Percentiles rank a stretch among this genome's conserved stretches.
phyloP scores from a whole-genome alignment of 2,797 vertebrate genomes.

The Erpetoichthys calabaricus region DNA sequence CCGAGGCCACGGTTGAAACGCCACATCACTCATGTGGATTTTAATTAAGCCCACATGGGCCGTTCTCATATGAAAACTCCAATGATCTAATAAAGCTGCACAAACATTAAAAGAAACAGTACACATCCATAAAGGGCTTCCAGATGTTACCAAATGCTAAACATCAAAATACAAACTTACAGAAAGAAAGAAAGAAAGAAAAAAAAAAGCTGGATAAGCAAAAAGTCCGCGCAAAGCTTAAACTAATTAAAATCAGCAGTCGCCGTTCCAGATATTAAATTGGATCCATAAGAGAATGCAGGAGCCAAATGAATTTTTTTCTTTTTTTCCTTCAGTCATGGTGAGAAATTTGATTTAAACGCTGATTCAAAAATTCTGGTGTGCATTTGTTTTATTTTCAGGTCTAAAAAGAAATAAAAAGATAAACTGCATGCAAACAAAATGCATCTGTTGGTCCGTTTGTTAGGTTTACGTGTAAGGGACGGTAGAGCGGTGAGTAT shows the following conservation, averaged over 20 bases:
- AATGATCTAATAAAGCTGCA: conserved; percentile 47
- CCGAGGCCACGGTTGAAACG: conserved; percentile 29
- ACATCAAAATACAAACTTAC: conserved; percentile 51
- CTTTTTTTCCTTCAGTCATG: conserved; percentile 40
- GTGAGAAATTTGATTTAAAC: conserved; percentile 44
- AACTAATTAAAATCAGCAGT: conserved; percentile 59
- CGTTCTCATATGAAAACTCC: conserved; percentile 36
- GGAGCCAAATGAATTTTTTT: conserved; percentile 52
- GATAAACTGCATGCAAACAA: no score
- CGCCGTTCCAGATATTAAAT: conserved; percentile 60
- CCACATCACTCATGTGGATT: conserved; percentile 56
- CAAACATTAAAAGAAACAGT: conserved; percentile 49
- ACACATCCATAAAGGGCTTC: conserved; percentile 48
- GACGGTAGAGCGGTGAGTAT: no score
- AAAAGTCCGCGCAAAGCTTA: conserved; percentile 41
- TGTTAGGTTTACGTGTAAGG: no score
- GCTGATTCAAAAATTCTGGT: conserved; percentile 20
- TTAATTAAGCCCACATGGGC: conserved; percentile 60
- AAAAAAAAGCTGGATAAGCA: conserved; percentile 36
- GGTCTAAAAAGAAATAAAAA: conserved; percentile 9
- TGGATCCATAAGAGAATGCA: conserved; percentile 58
- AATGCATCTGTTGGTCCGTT: no score
- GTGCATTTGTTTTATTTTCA: conserved; percentile 22
- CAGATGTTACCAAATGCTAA: conserved; percentile 56
- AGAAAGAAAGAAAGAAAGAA: conserved; percentile 19